Percentiles rank a stretch among this genome's conserved stretches.
Evolutionary conservation across 2,797 vertebrate species (phyloP).

Genomic region (Dallia pectoralis): DNA sequence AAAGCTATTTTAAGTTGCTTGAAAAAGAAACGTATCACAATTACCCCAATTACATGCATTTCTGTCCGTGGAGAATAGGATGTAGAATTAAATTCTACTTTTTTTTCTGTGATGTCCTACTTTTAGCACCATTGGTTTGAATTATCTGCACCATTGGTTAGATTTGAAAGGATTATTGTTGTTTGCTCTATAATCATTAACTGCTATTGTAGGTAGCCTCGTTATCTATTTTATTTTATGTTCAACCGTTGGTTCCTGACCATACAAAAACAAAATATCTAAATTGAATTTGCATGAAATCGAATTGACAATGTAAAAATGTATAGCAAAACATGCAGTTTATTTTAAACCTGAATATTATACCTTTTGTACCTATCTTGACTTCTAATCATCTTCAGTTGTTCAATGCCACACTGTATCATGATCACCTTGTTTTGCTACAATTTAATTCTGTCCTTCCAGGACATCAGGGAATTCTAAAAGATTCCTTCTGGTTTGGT

Average conservation of each 20-base stretch:
- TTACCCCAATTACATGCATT: conserved; percentile 34
- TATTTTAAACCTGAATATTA: background rate
- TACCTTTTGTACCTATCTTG: background rate
- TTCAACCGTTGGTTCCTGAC: conserved; percentile 1
- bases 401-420: conserved; percentile 2
- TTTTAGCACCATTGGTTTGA: background rate
- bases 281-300: background rate
- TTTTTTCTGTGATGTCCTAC: conserved; percentile 12
- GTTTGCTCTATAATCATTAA: background rate
- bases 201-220: background rate
- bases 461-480: background rate
- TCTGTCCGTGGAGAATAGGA: conserved; percentile 4
- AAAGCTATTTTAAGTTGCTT: conserved; percentile 7
- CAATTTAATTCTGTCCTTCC: background rate
- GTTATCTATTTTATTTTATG: background rate
- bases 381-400: background rate
- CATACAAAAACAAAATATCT: background rate
- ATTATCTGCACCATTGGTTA: background rate
- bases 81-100: background rate
- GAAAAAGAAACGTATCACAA: conserved; percentile 21
- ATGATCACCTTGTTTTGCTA: background rate
- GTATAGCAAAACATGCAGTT: background rate
- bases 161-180: background rate
- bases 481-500: too few species aligned
- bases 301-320: background rate